A percentile compares a stretch with the other conserved stretches of the same genome.
Evolutionary conservation across 2,888 invertebrate genomes (phyloP).

Genomic region (Pyralis farinalis): DNA sequence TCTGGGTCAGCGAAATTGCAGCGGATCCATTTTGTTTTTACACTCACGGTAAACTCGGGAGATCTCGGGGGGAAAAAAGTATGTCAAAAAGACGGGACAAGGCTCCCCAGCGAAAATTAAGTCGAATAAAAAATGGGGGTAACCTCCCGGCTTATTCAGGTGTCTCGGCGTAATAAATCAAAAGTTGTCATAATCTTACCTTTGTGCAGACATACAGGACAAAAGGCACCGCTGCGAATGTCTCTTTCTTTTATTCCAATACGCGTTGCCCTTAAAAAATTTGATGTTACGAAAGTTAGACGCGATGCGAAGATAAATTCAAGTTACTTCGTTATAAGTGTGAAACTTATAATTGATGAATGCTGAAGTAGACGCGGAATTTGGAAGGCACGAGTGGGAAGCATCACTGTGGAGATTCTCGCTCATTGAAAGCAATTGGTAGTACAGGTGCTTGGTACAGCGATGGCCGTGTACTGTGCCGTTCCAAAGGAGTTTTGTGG

Average conservation of each 20-base stretch:
- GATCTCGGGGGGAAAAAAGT: neutral
- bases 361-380: constrained; percentile 21
- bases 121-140: constrained; percentile 9
- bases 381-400: no score
- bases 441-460: no score
- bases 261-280: constrained; percentile 12
- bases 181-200: constrained; percentile 10
- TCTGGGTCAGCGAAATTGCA: neutral
- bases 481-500: no score
- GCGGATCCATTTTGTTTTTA: constrained; percentile 3
- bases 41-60: neutral
- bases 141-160: constrained; percentile 8
- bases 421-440: no score
- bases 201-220: constrained; percentile 9
- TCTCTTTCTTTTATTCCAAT: constrained; percentile 8
- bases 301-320: constrained; percentile 32
- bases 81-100: constrained; percentile 2
- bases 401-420: no score
- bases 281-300: constrained; percentile 10
- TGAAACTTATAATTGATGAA: constrained; percentile 55
- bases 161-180: constrained; percentile 5
- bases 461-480: no score
- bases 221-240: constrained; percentile 6
- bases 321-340: constrained; percentile 33
- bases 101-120: constrained; percentile 8